Base-by-base conservation (phyloP, 2,797 vertebrate species). In the Chelon auratus region DNA sequence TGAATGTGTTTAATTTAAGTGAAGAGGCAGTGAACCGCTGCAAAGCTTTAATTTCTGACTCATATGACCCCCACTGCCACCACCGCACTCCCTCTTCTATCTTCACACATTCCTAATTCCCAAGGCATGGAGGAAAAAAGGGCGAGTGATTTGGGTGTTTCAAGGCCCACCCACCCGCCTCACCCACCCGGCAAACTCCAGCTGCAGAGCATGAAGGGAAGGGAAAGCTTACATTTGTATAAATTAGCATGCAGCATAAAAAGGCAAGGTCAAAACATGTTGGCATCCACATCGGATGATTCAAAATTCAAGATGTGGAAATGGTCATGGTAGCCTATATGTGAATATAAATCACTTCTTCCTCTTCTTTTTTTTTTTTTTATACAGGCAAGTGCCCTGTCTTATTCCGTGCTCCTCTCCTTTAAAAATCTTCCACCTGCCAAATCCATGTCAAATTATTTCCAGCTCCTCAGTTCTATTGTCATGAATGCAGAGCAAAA, bases 161-260 rank as follows among this genome's bases (percentile, higher is more conserved):
- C 54, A 60, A 80, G 85, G 78, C 64, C 80, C 65, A 33, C 30
- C 30, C 73, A 79, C 77, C 6, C 73, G 78, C 77, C 80, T 76
- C 74, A 81, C 63, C 69, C 81, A 73, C 67, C 76, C 62, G 74
- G 82, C 83, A 82, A 91, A 86, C 86, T 80, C 68, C 72, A 60
- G 68, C 73, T 75, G 53, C 24, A 59, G 63, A 76, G 80, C 85
- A 83, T 82, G 78, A 83, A 78, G 62, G 75, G 59, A 59, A 68
- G 74, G 52, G 87, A 90, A 84, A 80, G 90, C 87, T 91, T 93
- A 81, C 84, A 94, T 93, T 93, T 92, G 87, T 93, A 90, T 91
- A 92, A 91, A 93, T 93, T 92, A 92, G 78, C 79, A 84, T 89
- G 74, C 59, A 58, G 76, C 71, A 80, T 82, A 62, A 90, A 39